phyloP scores from a whole-genome alignment of 2,797 vertebrate species.

The Centropyge bicolor region DNA sequence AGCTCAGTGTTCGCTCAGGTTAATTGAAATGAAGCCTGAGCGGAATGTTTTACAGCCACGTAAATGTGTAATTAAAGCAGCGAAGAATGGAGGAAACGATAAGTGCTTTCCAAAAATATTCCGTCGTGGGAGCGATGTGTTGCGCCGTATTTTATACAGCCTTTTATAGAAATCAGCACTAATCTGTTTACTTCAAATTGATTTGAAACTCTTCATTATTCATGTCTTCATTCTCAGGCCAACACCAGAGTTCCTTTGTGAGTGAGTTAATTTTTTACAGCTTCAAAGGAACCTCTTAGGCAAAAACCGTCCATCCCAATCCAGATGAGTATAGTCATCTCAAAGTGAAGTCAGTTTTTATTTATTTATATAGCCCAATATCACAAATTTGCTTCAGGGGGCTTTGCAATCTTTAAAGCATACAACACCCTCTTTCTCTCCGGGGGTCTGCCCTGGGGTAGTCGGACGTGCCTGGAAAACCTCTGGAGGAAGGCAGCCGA shows the following conservation, averaged over 20 bases:
- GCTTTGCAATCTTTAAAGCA: not conserved
- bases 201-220: conserved; percentile 28
- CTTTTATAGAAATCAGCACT: conserved; percentile 29
- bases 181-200: conserved; percentile 25
- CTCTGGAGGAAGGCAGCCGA: not conserved
- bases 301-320: not conserved
- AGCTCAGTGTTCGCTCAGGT: not conserved
- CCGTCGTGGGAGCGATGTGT: not conserved
- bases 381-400: not conserved
- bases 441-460: not conserved
- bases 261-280: not conserved
- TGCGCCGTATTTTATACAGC: not conserved
- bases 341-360: not conserved
- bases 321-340: not conserved
- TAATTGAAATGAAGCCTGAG: not conserved
- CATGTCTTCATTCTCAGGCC: conserved; percentile 7
- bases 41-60: not conserved
- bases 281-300: conserved; percentile 12
- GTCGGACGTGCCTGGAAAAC: not conserved
- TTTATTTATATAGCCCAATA: not conserved
- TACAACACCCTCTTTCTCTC: not conserved
- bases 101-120: conserved; percentile 1
- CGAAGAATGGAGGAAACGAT: not conserved
- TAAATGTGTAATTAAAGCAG: conserved; percentile 5
- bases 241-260: not conserved